Evolutionary conservation across 2,797 vertebrate genomes (phyloP), one percentile per base, ranked within the genome.

Genomic region (Lerista edwardsae): DNA sequence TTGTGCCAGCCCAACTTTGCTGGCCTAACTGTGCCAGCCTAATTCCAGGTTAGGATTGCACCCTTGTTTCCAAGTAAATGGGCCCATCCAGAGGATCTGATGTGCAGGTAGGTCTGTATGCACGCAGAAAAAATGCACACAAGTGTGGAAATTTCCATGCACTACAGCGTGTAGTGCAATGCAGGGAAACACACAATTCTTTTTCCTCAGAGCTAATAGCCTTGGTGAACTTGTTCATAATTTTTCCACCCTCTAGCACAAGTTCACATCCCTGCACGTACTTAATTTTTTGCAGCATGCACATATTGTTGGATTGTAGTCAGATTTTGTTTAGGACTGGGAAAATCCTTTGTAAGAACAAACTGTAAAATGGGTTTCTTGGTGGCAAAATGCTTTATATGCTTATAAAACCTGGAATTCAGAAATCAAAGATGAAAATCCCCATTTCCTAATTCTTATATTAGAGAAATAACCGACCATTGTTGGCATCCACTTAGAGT

Each of bases 361-460:
- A 79, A 87, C 57, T 84, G 10, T 86, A 88, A 75, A 64, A 94
- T 83, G 61, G 10, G 1, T 89, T 93, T 90, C 67, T 92, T 86
- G 61, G 31, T 72, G 67, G 57, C 34, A n/a, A 61, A 62, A 62
- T 55, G n/a, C n/a, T n/a, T n/a, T 51, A 69, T 68, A 75, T 80
- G 87, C 61, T 80, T 39, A 6, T 9, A 80, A 57, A 65, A 44
- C 14, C 0, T 39, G 39, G 11, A 75, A 80, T 65, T 29, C 27
- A 21, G 80, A 80, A 57, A 86, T 89, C 79, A 78, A 90, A 87
- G 69, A 79, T 74, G 65, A 86, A 73, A 61, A 7, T 39, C 4
- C 44, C 31, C 57, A 10, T 84, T 91, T 75, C 77, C 57, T 21
- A 90, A 12, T 82, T 88, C 72, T 87, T 90, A 76, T 2, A 27